Conservation (phyloP, 1,140 invertebrate genomes). For the Drosophila rhopaloa region DNA sequence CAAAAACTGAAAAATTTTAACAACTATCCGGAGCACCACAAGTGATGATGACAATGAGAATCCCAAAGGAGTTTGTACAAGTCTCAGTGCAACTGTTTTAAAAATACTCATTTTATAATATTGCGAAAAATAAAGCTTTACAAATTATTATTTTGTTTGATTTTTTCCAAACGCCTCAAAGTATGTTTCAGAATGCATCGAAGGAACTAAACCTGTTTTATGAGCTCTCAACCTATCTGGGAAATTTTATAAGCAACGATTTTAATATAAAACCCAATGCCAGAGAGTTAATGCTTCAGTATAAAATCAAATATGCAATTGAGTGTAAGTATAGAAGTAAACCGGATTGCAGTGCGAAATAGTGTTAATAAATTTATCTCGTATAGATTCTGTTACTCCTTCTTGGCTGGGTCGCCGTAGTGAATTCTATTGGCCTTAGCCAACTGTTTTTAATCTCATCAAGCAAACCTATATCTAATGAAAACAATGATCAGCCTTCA, state of each 20-base stretch:
- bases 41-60: not conserved
- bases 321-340: conserved; percentile 3
- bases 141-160: not conserved
- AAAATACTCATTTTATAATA: not conserved
- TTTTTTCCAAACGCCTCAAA: conserved; percentile 8
- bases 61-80: not conserved
- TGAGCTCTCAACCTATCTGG: not conserved
- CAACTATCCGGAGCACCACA: too few species aligned
- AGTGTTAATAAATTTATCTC: not conserved
- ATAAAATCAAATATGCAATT: conserved; percentile 1
- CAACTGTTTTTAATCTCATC: not conserved
- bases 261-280: conserved; percentile 4
- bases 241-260: not conserved
- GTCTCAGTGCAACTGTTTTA: not conserved
- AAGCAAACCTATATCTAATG: not conserved
- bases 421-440: not conserved
- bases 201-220: not conserved
- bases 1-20: too few species aligned
- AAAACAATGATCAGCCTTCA: not conserved
- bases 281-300: not conserved
- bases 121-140: not conserved
- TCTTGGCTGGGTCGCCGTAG: not conserved
- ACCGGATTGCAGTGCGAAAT: not conserved
- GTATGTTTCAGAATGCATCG: not conserved
- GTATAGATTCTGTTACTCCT: not conserved